These are phyloP conservation scores for Eupithecia pulchellata DNA, from an alignment of 2,888 invertebrate genomes.

Conservation along the genomic window DNA sequence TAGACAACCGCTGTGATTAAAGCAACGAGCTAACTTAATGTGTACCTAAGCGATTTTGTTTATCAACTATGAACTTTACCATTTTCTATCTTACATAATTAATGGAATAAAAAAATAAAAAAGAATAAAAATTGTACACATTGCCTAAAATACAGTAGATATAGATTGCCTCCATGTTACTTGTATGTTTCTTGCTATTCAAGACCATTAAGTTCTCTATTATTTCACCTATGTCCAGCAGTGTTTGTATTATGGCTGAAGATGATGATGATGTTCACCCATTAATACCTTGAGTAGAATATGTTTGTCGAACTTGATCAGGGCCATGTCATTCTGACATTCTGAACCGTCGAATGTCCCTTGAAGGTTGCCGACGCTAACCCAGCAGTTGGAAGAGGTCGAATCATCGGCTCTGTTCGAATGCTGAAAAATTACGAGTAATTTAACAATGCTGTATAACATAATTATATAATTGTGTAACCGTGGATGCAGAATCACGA, in stretches of 20 bases:
- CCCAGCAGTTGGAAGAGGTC: slow-evolving; percentile 91
- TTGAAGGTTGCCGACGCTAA: slow-evolving; percentile 92
- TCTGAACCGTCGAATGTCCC: slow-evolving; percentile 94
- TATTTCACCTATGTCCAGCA: too few relatives aligned
- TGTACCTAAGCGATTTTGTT: neutral
- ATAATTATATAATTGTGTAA: neutral
- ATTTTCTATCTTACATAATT: neutral
- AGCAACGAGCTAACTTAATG: too few relatives aligned
- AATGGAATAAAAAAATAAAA: too few relatives aligned
- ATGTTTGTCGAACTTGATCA: slow-evolving; percentile 95
- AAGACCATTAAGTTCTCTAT: neutral
- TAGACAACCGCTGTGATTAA: neutral
- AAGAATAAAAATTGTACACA: too few relatives aligned
- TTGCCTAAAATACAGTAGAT: neutral
- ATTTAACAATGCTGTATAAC: neutral
- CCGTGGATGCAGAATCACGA: neutral
- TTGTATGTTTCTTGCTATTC: neutral
- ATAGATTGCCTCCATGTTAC: neutral
- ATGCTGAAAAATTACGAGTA: slow-evolving; percentile 54
- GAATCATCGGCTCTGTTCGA: slow-evolving; percentile 76
- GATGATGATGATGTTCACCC: too few relatives aligned
- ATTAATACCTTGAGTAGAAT: slow-evolving; percentile 91
- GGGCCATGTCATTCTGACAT: slow-evolving; percentile 94
- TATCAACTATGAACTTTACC: neutral
- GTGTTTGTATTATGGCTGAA: too few relatives aligned